A percentile compares a stretch with the other conserved stretches of the same genome.
Evolutionary conservation across 30 jellyfish, hydroid and myxozoan genomes (phyloP).

Genomic region (Hydractinia echinata): DNA sequence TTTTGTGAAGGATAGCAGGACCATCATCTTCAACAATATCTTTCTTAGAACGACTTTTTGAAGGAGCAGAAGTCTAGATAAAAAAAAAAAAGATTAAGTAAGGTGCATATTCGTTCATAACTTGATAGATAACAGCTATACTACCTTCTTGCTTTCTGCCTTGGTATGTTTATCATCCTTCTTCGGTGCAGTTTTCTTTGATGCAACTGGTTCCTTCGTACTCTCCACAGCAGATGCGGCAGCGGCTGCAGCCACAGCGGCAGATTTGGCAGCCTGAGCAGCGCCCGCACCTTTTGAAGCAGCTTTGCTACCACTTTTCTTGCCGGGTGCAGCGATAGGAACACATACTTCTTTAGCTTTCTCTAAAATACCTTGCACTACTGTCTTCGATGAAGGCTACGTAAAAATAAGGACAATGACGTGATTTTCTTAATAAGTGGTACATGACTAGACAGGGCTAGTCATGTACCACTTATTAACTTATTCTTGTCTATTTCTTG

Average conservation of each 20-base stretch:
- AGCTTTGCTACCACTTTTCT: slow-evolving; percentile 31
- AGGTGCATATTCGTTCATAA: neutral
- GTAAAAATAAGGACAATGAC: neutral
- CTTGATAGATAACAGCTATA: neutral
- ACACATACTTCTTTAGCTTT: slow-evolving; percentile 83
- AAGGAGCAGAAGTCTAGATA: neutral
- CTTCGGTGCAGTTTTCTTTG: slow-evolving; percentile 20
- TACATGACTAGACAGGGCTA: neutral
- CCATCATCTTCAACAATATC: slow-evolving; percentile 88
- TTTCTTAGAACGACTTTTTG: slow-evolving; percentile 34
- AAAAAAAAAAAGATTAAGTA: neutral
- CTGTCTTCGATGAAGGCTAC: slow-evolving; percentile 70
- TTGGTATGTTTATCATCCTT: slow-evolving; percentile 26
- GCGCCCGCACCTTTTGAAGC: slow-evolving; percentile 27
- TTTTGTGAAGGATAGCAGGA: slow-evolving; percentile 62
- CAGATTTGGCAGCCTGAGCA: slow-evolving; percentile 34
- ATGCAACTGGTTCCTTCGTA: neutral
- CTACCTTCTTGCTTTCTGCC: slow-evolving; percentile 26
- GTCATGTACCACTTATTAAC: neutral
- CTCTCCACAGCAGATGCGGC: slow-evolving; percentile 19
- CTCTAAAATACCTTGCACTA: slow-evolving; percentile 56
- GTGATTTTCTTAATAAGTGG: neutral
- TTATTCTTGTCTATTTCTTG: neutral
- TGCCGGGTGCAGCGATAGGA: slow-evolving; percentile 66
- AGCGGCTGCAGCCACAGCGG: slow-evolving; percentile 35